phyloP scores from a whole-genome alignment of 37 sponge, comb jelly and placozoan species.

The Petrosia ficiformis region DNA sequence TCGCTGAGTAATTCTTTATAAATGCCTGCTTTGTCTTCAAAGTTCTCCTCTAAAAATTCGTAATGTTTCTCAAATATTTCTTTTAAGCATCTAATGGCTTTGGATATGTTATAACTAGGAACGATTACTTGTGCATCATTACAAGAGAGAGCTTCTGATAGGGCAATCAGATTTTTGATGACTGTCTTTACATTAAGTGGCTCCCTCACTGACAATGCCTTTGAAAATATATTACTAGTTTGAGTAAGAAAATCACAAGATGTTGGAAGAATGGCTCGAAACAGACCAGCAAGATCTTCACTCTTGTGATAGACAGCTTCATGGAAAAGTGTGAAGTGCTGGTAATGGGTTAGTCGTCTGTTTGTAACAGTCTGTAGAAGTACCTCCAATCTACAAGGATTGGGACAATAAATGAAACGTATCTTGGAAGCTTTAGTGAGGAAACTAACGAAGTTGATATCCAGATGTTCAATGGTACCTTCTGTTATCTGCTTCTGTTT shows the following conservation, averaged over 20 bases:
- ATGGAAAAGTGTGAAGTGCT: conserved; percentile 1
- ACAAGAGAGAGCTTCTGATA: conserved; percentile 1
- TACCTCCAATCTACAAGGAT: not conserved
- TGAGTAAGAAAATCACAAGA: conserved; percentile 3
- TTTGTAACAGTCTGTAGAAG: not conserved
- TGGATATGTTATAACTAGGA: not conserved
- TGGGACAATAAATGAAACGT: conserved; percentile 11
- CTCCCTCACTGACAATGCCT: conserved; percentile 7
- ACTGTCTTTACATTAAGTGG: conserved; percentile 25
- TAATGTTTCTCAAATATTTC: conserved; percentile 27
- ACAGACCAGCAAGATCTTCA: not conserved
- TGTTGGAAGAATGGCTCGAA: conserved; percentile 11
- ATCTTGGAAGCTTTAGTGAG: conserved; percentile 8
- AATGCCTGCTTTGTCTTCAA: not conserved
- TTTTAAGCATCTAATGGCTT: not conserved
- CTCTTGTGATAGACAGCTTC: conserved; percentile 12
- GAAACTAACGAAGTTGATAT: not conserved
- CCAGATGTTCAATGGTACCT: not conserved
- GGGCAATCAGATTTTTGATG: conserved; percentile 2
- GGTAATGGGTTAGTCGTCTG: not conserved
- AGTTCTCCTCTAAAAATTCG: conserved; percentile 11
- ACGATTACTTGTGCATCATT: not conserved
- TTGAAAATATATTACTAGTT: not conserved
- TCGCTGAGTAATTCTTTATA: not conserved
- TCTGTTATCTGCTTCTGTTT: not conserved